Evolutionary conservation across 1,140 invertebrate species (phyloP), one percentile per base, ranked within the genome.

Genomic region (Neodiprion virginianus): DNA sequence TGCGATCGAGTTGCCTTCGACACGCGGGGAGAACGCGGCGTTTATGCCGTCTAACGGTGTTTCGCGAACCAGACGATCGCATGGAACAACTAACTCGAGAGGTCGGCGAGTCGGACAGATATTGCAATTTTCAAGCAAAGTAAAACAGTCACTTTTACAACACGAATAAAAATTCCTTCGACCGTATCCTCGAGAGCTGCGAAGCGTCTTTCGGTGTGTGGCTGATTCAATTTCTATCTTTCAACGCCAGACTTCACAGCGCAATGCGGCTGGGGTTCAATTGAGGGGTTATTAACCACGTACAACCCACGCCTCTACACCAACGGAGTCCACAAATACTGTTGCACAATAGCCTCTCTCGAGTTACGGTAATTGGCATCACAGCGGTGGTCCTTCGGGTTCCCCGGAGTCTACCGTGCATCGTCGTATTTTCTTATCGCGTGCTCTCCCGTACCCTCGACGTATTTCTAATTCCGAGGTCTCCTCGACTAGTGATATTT

Each of bases 351-450:
- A 61, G 53, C 11, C 11, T n/a, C 11, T 61, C 53, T 61, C 53
- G n/a, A 61, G 53, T 61, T 17, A 61, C 53, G n/a, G 53, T 61
- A 61, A 61, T 61, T 61, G 53, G 53, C 53, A 61, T 61, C n/a
- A 61, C 53, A 8, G 53, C 0, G 53, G 53, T 12, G 53, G 53
- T 61, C 53, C 53, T 61, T 61, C 11, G n/a, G n/a, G 11, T 17
- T 61, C 53, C 53, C 53, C 8, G n/a, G 53, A 12, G 53, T 61
- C 53, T 61, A 8, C 53, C 8, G 53, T 61, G 8, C 53, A 40
- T 40, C 28, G 28, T 40, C 5, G 53, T 61, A 61, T 61, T 61
- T 61, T 61, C 53, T 61, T 40, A 8, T 12, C 53, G 7, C 53
- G 53, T 14, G n/a, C 11, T 61, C 53, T 17, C 11, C 53, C 5